Percentiles rank a stretch among this genome's conserved stretches.
Evolutionary conservation across 2,113 vertebrate genomes (phyloP).

Genomic region (Syngnathus scovelli): DNA sequence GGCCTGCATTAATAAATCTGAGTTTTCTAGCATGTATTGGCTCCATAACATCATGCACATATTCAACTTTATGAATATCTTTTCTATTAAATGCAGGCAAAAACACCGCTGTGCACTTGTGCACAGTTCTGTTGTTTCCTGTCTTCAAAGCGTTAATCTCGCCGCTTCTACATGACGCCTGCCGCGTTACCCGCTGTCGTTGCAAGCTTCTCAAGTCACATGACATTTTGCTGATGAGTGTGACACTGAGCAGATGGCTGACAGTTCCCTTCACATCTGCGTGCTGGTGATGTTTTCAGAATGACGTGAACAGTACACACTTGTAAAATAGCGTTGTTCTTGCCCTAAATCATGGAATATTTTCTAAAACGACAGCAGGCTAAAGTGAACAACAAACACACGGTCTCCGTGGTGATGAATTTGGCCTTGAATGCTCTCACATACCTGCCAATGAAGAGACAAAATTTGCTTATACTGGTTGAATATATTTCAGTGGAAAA

Average conservation of each 20-base stretch:
- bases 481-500: slow-evolving; percentile 34
- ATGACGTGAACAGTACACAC: slow-evolving; percentile 35
- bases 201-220: slow-evolving; percentile 29
- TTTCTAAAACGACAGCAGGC: slow-evolving; percentile 1
- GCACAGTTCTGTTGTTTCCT: neutral
- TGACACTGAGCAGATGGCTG: slow-evolving; percentile 46
- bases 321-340: slow-evolving; percentile 31
- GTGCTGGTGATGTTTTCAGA: slow-evolving; percentile 33
- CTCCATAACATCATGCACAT: neutral
- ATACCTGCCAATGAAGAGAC: neutral
- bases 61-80: slow-evolving; percentile 1
- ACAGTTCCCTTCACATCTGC: slow-evolving; percentile 24
- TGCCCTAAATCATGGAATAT: slow-evolving; percentile 24
- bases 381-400: slow-evolving; percentile 19
- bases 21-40: neutral
- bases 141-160: neutral
- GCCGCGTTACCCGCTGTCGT: slow-evolving; percentile 1
- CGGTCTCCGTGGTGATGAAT: slow-evolving; percentile 23
- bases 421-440: slow-evolving; percentile 3
- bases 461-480: slow-evolving; percentile 22
- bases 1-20: slow-evolving; percentile 27
- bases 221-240: slow-evolving; percentile 30
- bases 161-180: neutral
- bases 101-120: neutral
- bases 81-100: neutral